Base-by-base conservation (phyloP, 1,140 invertebrate genomes). In the Hypsibius dujardini region DNA sequence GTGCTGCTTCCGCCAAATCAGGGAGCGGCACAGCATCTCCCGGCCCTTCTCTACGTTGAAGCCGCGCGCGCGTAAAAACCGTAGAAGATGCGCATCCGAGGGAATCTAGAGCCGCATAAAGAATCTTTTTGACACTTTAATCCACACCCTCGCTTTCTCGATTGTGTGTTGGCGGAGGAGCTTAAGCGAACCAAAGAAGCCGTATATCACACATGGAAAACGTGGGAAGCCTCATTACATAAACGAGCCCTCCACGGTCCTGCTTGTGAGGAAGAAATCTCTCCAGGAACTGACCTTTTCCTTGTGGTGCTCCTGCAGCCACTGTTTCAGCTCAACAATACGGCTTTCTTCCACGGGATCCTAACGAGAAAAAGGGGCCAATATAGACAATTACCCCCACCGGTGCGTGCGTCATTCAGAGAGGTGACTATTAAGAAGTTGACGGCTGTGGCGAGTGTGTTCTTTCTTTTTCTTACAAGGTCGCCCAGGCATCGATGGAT, bases 1-100 rank as follows among this genome's bases (percentile, higher is more conserved):
- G 82, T 95, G 88, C 75, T 93, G 90, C 76, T 93, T 93, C 1
- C 93, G 82, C 92, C 92, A 96, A 47, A 90, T 87, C 46, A 95
- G 80, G 0, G 90, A 92, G 76, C 91, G 87, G 3, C 88, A 88
- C 42, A 95, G 81, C 90, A 92, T 92, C 79, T 92, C 89, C 59
- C 87, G 83, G 2, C 91, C 88, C 78, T 94, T 94, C 76, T 91
- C 90, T 46, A 95, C 86, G 78, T 89, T 89, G 81, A 94, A 96
- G 80, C 95, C 92, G 47, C 90, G 83, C 1, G 92, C 92, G 74
- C 89, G 85, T 56, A 96, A 82, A 80, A 96, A 96, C 60, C 93
- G 84, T 70, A 95, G 83, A 70, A 95, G 82, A 69, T 90, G 93
- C 47, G 90, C 85, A 82, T 96, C 92, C 79, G 86, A 89, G 45